Base-by-base conservation (phyloP, 2,113 vertebrate genomes). In the Scopus umbretta region DNA sequence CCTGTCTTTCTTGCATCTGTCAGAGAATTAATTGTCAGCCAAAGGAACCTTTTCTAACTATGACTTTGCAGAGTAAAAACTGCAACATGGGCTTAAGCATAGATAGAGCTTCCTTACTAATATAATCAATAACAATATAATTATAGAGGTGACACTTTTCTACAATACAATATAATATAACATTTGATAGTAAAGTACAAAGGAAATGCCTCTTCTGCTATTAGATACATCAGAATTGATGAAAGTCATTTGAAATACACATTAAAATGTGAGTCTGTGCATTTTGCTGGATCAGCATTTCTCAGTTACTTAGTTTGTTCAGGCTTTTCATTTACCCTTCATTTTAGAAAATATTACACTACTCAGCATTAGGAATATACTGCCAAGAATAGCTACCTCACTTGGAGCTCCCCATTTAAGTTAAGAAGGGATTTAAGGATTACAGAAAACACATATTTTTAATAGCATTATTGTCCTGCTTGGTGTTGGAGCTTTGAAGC, bases 361-460 rank as follows among this genome's bases (percentile, higher is more conserved):
- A 70, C 67, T 95, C 87, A 91, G 84, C 87, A 85, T 80, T 82
- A 40, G 42, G 42, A 73, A 65, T 58, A 16, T 1, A 32, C 52
- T 65, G 91, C 92, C 83, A 97, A 92, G 70, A 94, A 89, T 45
- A 92, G 49, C 86, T 68, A 75, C 91, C 84, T 95, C 62, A 92
- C 70, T 96, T 62, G 66, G 43, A 95, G 66, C 58, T 86, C 80
- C 82, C 93, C 21, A 26, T 75, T 96, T 82, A 75, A 90, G 36
- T 87, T 90, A 92, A 90, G 89, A 90, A 94, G 78, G 80, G 92
- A 97, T 97, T 96, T 95, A 94, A 91, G 92, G 91, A 95, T 95
- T 96, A 91, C 72, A 85, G 74, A 89, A 95, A 94, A 90, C 61
- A 94, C 78, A 49, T 68, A 78, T 87, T 95, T 95, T 96, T 96